Evolutionary conservation across 2,888 invertebrate genomes (phyloP).

Genomic region (Colletes collaris): DNA sequence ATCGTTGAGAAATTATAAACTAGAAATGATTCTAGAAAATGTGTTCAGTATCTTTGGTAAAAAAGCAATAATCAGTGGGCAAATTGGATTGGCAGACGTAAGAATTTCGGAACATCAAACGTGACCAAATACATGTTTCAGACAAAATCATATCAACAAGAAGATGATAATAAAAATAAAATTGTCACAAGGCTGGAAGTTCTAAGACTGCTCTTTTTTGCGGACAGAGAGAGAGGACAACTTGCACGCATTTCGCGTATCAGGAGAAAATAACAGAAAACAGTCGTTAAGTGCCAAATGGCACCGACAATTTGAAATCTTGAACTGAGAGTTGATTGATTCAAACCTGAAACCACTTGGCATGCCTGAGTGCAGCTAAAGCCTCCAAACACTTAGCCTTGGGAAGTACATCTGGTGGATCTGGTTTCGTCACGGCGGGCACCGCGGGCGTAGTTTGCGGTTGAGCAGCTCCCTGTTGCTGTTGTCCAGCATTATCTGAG

Average conservation of each 20-base stretch:
- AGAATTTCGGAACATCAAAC: constrained; percentile 65
- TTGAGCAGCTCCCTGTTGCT: constrained; percentile 83
- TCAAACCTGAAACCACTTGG: constrained; percentile 99
- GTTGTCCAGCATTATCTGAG: constrained; percentile 84
- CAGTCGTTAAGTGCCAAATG: constrained; percentile 63
- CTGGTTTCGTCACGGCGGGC: constrained; percentile 90
- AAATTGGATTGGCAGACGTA: constrained; percentile 58
- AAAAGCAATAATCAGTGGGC: constrained; percentile 46
- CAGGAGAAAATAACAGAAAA: constrained; percentile 72
- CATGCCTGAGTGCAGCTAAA: constrained; percentile 99
- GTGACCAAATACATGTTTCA: constrained; percentile 75
- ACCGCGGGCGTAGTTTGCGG: constrained; percentile 87
- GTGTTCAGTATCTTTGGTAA: not conserved
- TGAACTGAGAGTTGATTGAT: constrained; percentile 82
- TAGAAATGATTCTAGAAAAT: not conserved
- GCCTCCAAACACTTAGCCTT: constrained; percentile 99
- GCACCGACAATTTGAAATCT: constrained; percentile 71
- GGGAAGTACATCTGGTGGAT: constrained; percentile 96
- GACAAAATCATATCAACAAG: constrained; percentile 68
- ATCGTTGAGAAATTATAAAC: constrained; percentile 9
- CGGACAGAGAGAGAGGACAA: constrained; percentile 75
- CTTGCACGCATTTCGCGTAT: constrained; percentile 76
- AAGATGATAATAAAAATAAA: constrained; percentile 71
- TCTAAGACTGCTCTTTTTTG: constrained; percentile 78
- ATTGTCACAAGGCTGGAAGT: constrained; percentile 82